Base-by-base conservation (phyloP, 2,113 vertebrate genomes). In the Telmatochromis brachygnathus region DNA sequence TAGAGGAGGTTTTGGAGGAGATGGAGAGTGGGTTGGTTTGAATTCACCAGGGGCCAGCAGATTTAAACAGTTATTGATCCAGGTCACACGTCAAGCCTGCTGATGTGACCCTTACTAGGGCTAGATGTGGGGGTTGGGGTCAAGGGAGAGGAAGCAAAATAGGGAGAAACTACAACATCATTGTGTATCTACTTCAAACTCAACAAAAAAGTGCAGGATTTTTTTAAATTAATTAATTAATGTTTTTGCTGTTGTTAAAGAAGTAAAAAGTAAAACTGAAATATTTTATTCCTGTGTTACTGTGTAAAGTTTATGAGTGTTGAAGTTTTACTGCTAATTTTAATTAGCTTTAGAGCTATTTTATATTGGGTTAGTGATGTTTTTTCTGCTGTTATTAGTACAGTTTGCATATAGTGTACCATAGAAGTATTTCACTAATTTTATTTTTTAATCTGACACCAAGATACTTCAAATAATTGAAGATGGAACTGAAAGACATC, bases 61-160 rank as follows among this genome's bases (percentile, higher is more conserved):
- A 94, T 96, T 96, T 96, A 96, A 97, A 96, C 95, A 95, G 95
- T 94, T 96, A 97, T 97, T 95, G 96, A 97, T 96, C 94, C 94
- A 92, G 94, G 95, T 96, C 96, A 96, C 93, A 94, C 92, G 88
- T 94, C 94, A 94, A 93, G 91, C 93, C 92, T 85, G 89, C 94
- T 94, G 91, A 55, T 91, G 86, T 94, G 95, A 96, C 96, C 95
- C 94, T 92, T 90, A 77, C 85, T 70, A n/a, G 85, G 56, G 83
- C 62, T 85, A 45, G 79, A 83, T 77, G 87, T 86, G 92, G 94
- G 93, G 94, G 91, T 87, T 82, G 90, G 90, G 87, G 82, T 83
- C 4, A 17, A 85, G 82, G 49, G 33, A 89, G 81, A 87, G 81
- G 84, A 89, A 88, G 84, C 65, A 79, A 92, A 92, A 91, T 53